Evolutionary conservation across 1,140 invertebrate species (phyloP), one percentile per base, ranked within the genome.

Genomic region (Pteromalus puparum): DNA sequence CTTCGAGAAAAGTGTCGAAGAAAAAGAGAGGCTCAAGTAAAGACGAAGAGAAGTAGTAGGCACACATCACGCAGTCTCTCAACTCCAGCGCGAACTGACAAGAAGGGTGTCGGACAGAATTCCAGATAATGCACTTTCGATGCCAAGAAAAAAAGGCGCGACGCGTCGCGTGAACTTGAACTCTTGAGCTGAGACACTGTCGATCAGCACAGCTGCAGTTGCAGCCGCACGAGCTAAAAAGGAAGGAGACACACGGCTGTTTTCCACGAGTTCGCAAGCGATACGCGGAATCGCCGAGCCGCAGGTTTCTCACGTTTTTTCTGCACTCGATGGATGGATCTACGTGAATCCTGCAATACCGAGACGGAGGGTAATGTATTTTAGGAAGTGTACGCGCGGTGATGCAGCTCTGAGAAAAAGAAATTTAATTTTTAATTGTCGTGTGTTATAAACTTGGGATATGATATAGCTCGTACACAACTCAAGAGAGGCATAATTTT

Each of bases 141-240:
- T 84, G 88, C 86, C 86, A 86, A 87, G 89, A 88, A 88, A 87
- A 87, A 86, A 89, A 87, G 87, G 87, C 85, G 87, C 85, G 87
- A 86, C 87, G 86, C 78, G 87, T 85, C 81, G 87, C 87, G 86
- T 89, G 88, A 89, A 89, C 88, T 87, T 88, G 88, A 89, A 88
- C 87, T 88, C 85, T 38, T 75, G 73, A 53, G 76, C 30, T 5
- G 26, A n/a, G 77, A n/a, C 30, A 48, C 78, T 26, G 76, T 80
- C 83, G 83, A 83, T 77, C 81, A 67, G 70, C 18, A 12, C 68
- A 68, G 34, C 12, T n/a, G 28, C 12, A 4, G 2, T 2, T 6
- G 15, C 24, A 48, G 26, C 6, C n/a, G 26, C 7, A 0, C 10
- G 9, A n/a, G 5, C 26, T 21, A 2, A 10, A n/a, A 30, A 26